phyloP scores from a whole-genome alignment of 2,797 vertebrate species.

The Ceryle rudis region DNA sequence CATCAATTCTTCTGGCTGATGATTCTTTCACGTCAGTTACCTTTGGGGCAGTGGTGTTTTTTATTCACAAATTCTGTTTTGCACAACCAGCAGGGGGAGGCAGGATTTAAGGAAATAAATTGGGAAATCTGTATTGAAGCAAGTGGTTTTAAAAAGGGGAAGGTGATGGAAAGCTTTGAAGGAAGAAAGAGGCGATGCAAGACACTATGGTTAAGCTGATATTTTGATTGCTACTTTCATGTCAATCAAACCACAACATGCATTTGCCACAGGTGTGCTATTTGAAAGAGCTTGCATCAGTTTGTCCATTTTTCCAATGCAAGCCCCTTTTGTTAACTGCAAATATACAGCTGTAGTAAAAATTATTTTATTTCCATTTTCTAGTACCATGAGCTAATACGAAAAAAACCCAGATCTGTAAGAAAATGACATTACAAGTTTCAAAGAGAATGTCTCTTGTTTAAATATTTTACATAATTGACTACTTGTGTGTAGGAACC shows the following conservation, averaged over 20 bases:
- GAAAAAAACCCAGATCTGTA: slow-evolving; percentile 34
- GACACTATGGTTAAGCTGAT: neutral
- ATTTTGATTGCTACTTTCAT: slow-evolving; percentile 2
- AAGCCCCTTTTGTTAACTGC: neutral
- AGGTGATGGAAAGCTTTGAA: slow-evolving; percentile 11
- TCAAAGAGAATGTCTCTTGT: slow-evolving; percentile 43
- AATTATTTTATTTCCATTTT: slow-evolving; percentile 23
- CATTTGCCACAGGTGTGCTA: neutral
- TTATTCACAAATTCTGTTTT: slow-evolving; percentile 60
- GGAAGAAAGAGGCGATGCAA: neutral
- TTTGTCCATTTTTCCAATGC: neutral
- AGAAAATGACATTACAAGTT: slow-evolving; percentile 21
- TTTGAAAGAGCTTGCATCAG: neutral
- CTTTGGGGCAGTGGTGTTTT: neutral
- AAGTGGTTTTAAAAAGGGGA: slow-evolving; percentile 13
- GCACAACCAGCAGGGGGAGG: slow-evolving; percentile 85
- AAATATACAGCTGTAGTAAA: neutral
- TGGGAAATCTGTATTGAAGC: slow-evolving; percentile 50
- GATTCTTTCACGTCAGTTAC: neutral
- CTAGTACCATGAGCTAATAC: slow-evolving; percentile 24
- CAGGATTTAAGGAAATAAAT: slow-evolving; percentile 83
- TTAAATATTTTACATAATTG: slow-evolving; percentile 61
- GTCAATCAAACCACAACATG: slow-evolving; percentile 21
- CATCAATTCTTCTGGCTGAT: neutral
- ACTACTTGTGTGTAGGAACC: slow-evolving; percentile 26